These are phyloP conservation scores for Chionodraco myersi DNA, from an alignment of 2,113 vertebrate genomes.

Conservation along the genomic window DNA sequence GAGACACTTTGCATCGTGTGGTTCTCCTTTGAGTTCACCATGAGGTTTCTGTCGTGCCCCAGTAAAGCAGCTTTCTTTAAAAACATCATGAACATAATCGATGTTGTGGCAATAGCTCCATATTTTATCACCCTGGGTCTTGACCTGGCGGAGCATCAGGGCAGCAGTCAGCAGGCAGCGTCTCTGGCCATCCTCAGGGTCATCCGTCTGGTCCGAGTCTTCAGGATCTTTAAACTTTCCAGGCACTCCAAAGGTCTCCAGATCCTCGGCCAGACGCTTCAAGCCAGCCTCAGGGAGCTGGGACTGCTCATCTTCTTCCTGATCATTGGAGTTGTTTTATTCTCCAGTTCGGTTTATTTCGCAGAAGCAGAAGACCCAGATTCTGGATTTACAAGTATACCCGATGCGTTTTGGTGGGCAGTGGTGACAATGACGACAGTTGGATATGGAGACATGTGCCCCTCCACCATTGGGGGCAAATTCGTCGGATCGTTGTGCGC, in stretches of 20 bases:
- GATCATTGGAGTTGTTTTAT: slow-evolving; percentile 92
- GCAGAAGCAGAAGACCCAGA: slow-evolving; percentile 93
- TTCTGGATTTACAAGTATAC: slow-evolving; percentile 91
- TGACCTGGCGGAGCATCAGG: slow-evolving; percentile 88
- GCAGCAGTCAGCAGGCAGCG: slow-evolving; percentile 91
- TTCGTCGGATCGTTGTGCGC: slow-evolving; percentile 95
- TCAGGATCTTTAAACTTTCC: slow-evolving; percentile 96
- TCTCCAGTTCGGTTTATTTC: slow-evolving; percentile 96
- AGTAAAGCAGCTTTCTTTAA: slow-evolving; percentile 92
- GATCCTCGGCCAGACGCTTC: slow-evolving; percentile 93
- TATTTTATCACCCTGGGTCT: slow-evolving; percentile 94
- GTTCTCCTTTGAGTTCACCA: slow-evolving; percentile 93
- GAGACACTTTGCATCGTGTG: slow-evolving; percentile 95
- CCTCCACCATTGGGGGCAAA: slow-evolving; percentile 93
- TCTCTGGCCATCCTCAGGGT: slow-evolving; percentile 93
- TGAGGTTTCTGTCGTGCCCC: slow-evolving; percentile 92
- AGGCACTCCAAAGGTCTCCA: slow-evolving; percentile 96
- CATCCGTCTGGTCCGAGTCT: slow-evolving; percentile 93
- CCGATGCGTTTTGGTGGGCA: slow-evolving; percentile 97
- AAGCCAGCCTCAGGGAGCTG: slow-evolving; percentile 93
- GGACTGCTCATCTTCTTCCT: slow-evolving; percentile 96
- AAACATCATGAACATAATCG: slow-evolving; percentile 94
- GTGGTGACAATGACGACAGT: slow-evolving; percentile 98
- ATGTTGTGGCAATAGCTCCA: slow-evolving; percentile 91
- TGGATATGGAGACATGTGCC: slow-evolving; percentile 96